Evolutionary conservation across 2,797 vertebrate genomes (phyloP).

Genomic region (Molossus molossus): DNA sequence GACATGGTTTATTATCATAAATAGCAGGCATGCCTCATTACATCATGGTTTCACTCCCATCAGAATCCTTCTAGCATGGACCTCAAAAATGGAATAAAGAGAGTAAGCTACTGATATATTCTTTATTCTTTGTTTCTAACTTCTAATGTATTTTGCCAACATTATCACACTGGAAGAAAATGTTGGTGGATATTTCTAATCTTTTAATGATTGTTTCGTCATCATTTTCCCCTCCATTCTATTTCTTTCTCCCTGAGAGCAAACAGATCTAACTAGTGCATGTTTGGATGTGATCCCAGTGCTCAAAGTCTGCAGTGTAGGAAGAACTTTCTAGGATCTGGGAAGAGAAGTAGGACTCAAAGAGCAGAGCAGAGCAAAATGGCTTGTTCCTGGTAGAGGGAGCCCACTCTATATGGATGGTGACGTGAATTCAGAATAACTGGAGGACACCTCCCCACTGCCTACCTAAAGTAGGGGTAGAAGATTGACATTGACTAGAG

Average conservation of each 20-base stretch:
- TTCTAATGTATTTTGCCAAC: constrained; percentile 17
- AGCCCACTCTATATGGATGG: neutral
- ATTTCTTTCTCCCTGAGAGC: neutral
- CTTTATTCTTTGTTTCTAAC: constrained; percentile 33
- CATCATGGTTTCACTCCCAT: neutral
- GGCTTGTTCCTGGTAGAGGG: neutral
- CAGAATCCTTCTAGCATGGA: neutral
- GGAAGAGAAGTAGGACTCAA: neutral
- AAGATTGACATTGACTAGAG: neutral
- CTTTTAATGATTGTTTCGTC: constrained; percentile 10
- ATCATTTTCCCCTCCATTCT: neutral
- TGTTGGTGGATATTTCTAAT: constrained; percentile 28
- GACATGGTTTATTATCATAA: constrained; percentile 49
- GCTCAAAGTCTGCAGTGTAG: neutral
- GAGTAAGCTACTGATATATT: neutral
- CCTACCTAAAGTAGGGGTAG: neutral
- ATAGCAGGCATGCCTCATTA: neutral
- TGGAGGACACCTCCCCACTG: neutral
- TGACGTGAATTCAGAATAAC: constrained; percentile 27
- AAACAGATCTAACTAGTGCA: neutral
- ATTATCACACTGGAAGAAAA: neutral
- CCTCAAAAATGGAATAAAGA: neutral
- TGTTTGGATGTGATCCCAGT: neutral
- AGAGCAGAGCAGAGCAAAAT: neutral
- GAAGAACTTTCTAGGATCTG: neutral